phyloP scores from a whole-genome alignment of 2,888 invertebrate species.

The Plusia festucae region DNA sequence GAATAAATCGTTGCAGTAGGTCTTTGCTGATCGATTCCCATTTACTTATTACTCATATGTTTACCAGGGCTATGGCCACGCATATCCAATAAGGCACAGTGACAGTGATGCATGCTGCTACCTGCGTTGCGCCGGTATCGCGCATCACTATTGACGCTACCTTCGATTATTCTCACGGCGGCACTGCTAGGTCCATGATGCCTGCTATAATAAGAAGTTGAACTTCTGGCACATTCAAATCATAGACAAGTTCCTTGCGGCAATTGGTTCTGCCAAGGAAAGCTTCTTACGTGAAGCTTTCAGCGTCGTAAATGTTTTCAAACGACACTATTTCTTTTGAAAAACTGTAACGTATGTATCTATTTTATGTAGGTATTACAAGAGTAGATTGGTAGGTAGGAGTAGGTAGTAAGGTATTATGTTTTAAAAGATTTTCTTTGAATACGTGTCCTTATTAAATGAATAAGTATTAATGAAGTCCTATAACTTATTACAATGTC shows the following conservation, averaged over 20 bases:
- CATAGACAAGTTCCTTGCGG: too few relatives aligned
- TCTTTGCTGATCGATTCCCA: neutral
- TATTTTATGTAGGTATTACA: too few relatives aligned
- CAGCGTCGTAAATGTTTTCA: too few relatives aligned
- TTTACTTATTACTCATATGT: neutral
- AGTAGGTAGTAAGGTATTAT: too few relatives aligned
- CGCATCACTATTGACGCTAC: slow-evolving; percentile 33
- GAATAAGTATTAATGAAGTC: slow-evolving; percentile 7
- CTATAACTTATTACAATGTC: slow-evolving; percentile 16
- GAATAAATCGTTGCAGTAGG: neutral
- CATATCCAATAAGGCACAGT: slow-evolving; percentile 39
- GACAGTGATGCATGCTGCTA: slow-evolving; percentile 36
- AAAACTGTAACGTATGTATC: too few relatives aligned
- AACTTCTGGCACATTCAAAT: too few relatives aligned
- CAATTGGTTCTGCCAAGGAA: too few relatives aligned
- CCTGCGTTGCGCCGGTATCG: slow-evolving; percentile 33
- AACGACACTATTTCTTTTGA: too few relatives aligned
- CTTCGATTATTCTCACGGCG: slow-evolving; percentile 26
- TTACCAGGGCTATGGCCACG: slow-evolving; percentile 10
- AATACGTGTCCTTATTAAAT: neutral
- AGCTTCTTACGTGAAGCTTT: too few relatives aligned
- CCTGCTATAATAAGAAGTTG: too few relatives aligned
- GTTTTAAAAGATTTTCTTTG: neutral
- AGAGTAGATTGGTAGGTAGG: too few relatives aligned
- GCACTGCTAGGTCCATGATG: neutral